phyloP scores from a whole-genome alignment of 2,113 vertebrate genomes.

The Psammodynastes pulverulentus region DNA sequence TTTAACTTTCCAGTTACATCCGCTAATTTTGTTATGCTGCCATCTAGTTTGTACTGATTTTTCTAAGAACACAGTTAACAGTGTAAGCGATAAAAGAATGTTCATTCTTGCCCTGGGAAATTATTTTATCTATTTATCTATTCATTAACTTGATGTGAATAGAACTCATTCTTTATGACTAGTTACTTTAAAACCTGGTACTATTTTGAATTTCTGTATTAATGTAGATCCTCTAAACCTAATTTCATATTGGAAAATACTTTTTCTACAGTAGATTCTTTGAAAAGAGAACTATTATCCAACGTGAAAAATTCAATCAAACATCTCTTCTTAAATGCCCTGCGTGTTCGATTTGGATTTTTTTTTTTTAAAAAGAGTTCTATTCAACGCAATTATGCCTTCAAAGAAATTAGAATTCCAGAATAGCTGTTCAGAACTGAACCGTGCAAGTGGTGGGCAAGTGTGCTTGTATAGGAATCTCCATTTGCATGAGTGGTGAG shows the following conservation, averaged over 20 bases:
- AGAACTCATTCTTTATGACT: background rate
- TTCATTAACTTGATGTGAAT: background rate
- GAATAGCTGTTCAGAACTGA: background rate
- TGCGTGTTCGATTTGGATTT: background rate
- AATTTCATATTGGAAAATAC: background rate
- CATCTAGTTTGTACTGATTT: background rate
- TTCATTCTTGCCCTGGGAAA: background rate
- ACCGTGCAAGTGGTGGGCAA: background rate
- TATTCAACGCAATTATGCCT: background rate
- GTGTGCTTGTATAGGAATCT: background rate
- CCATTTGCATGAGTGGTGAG: background rate
- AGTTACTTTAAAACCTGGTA: background rate
- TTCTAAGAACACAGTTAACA: background rate
- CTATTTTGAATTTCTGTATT: background rate
- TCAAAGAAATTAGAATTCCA: background rate
- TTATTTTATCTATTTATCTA: background rate
- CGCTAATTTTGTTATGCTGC: background rate
- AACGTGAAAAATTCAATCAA: background rate
- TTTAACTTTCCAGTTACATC: background rate
- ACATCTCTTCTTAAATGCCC: background rate
- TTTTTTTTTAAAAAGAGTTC: no score
- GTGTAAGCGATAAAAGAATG: background rate
- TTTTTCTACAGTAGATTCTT: background rate
- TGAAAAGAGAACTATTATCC: background rate
- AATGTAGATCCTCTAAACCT: background rate